These are phyloP conservation scores for Andrena dorsata DNA, from an alignment of 2,888 invertebrate species.

Conservation along the genomic window DNA sequence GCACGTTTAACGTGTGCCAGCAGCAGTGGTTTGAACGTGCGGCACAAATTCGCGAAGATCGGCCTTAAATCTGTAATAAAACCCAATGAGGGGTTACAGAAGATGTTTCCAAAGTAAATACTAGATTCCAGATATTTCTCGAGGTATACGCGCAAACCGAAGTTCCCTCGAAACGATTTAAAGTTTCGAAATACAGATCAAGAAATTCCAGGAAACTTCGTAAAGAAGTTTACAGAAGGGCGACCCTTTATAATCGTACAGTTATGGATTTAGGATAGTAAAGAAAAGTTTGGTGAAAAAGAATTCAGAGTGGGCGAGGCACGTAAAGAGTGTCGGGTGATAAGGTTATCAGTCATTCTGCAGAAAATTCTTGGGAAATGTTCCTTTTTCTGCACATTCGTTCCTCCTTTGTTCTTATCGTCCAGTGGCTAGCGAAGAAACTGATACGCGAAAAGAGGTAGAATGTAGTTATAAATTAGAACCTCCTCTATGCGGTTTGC, in stretches of 20 bases:
- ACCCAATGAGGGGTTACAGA: background rate
- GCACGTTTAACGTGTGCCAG: background rate
- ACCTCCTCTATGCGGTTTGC: slow-evolving; percentile 15
- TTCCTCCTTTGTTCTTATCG: slow-evolving; percentile 10
- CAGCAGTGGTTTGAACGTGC: background rate
- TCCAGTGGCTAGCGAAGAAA: slow-evolving; percentile 18
- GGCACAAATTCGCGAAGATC: background rate
- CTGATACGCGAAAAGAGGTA: slow-evolving; percentile 18
- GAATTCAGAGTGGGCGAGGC: background rate
- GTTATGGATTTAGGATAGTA: too few species aligned
- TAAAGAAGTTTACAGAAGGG: background rate
- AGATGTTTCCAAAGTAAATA: slow-evolving; percentile 9
- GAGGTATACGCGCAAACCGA: background rate
- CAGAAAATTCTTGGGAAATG: background rate
- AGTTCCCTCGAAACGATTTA: background rate
- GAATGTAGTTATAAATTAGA: slow-evolving; percentile 21
- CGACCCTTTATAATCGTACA: background rate
- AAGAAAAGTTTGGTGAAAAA: background rate
- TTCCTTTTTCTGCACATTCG: background rate
- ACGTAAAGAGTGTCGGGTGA: background rate
- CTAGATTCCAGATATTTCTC: background rate
- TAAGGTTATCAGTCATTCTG: background rate
- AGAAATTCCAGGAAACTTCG: background rate
- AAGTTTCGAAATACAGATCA: slow-evolving; percentile 1
- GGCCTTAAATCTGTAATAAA: background rate